A percentile compares a stretch with the other conserved stretches of the same genome.
Conservation (phyloP, 2,113 vertebrate genomes). For the Sinocyclocheilus anshuiensis region DNA sequence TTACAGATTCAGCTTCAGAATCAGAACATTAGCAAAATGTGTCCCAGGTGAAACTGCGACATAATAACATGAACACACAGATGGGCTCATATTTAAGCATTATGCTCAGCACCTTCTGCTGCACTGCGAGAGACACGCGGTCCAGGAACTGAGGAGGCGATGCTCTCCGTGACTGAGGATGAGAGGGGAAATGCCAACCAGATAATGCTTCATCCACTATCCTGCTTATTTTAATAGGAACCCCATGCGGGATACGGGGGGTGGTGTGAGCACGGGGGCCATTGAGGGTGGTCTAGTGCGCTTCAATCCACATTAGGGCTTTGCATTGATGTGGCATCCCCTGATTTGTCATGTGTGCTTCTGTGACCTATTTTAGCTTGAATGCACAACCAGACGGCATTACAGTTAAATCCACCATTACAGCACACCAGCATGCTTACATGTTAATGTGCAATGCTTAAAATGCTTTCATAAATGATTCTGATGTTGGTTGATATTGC, state of each 20-base stretch:
- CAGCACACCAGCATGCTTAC: neutral
- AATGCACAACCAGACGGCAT: neutral
- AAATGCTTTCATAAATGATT: neutral
- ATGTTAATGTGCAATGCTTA: neutral
- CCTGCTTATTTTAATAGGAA: slow-evolving; percentile 10
- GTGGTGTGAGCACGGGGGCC: neutral
- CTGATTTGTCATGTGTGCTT: slow-evolving; percentile 14
- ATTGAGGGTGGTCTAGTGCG: slow-evolving; percentile 17
- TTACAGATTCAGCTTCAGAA: no score
- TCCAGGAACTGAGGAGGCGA: neutral
- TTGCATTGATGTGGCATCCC: slow-evolving; percentile 15
- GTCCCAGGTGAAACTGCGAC: neutral
- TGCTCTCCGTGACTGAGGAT: no score
- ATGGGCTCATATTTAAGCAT: slow-evolving; percentile 20
- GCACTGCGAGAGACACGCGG: neutral
- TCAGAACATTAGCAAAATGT: neutral
- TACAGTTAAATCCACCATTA: slow-evolving; percentile 14
- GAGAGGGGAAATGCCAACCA: neutral
- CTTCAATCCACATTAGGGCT: slow-evolving; percentile 35
- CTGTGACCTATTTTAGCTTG: slow-evolving; percentile 33
- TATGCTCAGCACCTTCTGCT: neutral
- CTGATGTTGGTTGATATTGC: neutral
- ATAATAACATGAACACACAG: neutral
- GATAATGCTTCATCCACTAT: slow-evolving; percentile 5
- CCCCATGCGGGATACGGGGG: slow-evolving; percentile 12